Percentiles rank a stretch among this genome's conserved stretches.
phyloP scores from a whole-genome alignment of 2,888 invertebrate species.

The Xiphydria camelus region DNA sequence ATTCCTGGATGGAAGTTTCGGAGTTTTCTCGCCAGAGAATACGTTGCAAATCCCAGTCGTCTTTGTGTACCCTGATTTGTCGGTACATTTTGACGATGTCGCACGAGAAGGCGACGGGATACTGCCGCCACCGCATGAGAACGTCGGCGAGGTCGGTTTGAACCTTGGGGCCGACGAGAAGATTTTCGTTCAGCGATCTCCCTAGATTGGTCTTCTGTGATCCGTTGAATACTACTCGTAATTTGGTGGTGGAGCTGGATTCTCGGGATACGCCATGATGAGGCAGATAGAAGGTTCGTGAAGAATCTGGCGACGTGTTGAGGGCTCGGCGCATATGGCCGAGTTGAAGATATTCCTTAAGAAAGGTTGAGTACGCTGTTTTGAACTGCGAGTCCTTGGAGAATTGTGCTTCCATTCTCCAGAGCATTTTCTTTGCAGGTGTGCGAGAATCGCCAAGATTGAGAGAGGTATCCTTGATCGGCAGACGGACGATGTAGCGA shows the following conservation, averaged over 20 bases:
- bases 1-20: too few relatives aligned
- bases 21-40: slow-evolving; percentile 47
- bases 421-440: slow-evolving; percentile 6
- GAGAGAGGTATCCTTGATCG: slow-evolving; percentile 21
- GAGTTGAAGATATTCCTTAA: slow-evolving; percentile 15
- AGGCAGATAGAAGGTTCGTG: slow-evolving; percentile 37
- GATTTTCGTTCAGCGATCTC: slow-evolving; percentile 41
- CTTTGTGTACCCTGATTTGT: slow-evolving; percentile 34
- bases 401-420: slow-evolving; percentile 5
- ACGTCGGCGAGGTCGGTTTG: slow-evolving; percentile 42
- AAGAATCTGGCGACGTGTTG: background rate
- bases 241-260: slow-evolving; percentile 37
- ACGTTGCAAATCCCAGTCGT: slow-evolving; percentile 36
- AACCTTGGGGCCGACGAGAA: slow-evolving; percentile 39
- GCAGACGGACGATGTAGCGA: slow-evolving; percentile 31
- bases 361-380: slow-evolving; percentile 5
- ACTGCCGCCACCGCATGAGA: slow-evolving; percentile 36
- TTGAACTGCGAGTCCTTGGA: background rate
- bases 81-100: slow-evolving; percentile 52
- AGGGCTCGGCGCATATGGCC: slow-evolving; percentile 15
- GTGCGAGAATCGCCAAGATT: slow-evolving; percentile 26
- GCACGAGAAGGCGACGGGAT: slow-evolving; percentile 38
- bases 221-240: slow-evolving; percentile 44
- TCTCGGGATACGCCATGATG: slow-evolving; percentile 47
- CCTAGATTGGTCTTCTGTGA: slow-evolving; percentile 33